Conservation (phyloP, 2,888 invertebrate genomes). For the Pterostichus niger region DNA sequence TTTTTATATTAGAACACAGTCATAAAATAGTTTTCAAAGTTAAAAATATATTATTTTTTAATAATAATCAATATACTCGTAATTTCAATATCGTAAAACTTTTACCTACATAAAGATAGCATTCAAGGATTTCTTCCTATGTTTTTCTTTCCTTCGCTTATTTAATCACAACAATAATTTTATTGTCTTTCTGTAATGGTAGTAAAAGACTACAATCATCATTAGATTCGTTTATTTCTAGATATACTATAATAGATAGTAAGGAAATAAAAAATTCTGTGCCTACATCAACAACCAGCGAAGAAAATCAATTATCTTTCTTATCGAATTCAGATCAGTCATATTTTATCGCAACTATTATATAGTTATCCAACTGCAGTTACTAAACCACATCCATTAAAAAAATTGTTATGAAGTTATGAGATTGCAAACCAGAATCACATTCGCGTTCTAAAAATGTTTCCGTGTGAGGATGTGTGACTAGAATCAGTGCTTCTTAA, state of each 20-base stretch:
- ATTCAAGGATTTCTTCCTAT: too few species aligned
- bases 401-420: conserved; percentile 32
- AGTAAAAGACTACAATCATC: conserved; percentile 4
- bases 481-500: conserved; percentile 19
- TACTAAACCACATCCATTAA: conserved; percentile 31
- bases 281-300: not conserved
- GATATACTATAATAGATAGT: not conserved
- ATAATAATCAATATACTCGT: too few species aligned
- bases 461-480: not conserved
- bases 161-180: not conserved
- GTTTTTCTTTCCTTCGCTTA: not conserved
- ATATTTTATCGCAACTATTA: conserved; percentile 30
- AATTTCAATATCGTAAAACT: too few species aligned
- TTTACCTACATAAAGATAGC: too few species aligned
- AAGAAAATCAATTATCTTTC: conserved; percentile 39
- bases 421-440: conserved; percentile 27
- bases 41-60: too few species aligned
- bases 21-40: too few species aligned
- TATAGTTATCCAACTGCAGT: conserved; percentile 32
- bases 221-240: conserved; percentile 18
- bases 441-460: conserved; percentile 10
- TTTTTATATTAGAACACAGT: too few species aligned
- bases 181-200: not conserved
- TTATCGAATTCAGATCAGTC: conserved; percentile 28
- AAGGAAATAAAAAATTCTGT: conserved; percentile 14